phyloP scores from a whole-genome alignment of 1,140 invertebrate species.

The Apis florea region DNA sequence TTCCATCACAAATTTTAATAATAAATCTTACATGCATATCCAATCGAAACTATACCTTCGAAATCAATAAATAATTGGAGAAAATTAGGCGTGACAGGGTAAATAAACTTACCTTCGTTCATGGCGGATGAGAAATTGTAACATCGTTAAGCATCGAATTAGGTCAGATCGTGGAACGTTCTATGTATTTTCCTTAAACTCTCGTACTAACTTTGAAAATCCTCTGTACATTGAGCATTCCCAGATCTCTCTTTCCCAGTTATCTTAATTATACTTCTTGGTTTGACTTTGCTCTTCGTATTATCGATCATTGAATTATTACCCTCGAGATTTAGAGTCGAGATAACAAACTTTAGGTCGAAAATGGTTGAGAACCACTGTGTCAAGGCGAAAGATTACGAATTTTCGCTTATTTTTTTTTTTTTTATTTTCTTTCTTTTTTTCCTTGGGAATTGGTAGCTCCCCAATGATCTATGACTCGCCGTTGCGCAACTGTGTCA shows the following conservation, averaged over 20 bases:
- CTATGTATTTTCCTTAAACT: background rate
- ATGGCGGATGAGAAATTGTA: background rate
- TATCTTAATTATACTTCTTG: too few relatives aligned
- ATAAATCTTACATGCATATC: background rate
- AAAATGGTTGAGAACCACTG: background rate
- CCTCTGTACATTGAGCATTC: background rate
- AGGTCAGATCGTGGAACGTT: background rate
- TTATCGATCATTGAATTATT: background rate
- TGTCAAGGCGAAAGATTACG: background rate
- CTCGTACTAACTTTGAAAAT: constrained; percentile 4
- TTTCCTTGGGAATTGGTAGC: too few relatives aligned
- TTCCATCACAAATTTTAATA: background rate
- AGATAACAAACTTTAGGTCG: background rate
- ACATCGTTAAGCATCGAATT: constrained; percentile 3
- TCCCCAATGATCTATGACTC: background rate
- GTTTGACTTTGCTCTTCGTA: background rate
- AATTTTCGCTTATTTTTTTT: background rate
- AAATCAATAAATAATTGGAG: background rate
- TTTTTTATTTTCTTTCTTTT: too few relatives aligned
- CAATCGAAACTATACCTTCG: background rate
- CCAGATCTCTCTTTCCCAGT: too few relatives aligned
- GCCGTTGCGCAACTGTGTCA: too few relatives aligned
- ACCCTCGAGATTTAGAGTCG: background rate
- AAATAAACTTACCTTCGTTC: constrained; percentile 2
- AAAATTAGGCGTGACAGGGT: background rate